Evolutionary conservation across 2,113 vertebrate species (phyloP).

Genomic region (Brachyhypopomus gauderio): DNA sequence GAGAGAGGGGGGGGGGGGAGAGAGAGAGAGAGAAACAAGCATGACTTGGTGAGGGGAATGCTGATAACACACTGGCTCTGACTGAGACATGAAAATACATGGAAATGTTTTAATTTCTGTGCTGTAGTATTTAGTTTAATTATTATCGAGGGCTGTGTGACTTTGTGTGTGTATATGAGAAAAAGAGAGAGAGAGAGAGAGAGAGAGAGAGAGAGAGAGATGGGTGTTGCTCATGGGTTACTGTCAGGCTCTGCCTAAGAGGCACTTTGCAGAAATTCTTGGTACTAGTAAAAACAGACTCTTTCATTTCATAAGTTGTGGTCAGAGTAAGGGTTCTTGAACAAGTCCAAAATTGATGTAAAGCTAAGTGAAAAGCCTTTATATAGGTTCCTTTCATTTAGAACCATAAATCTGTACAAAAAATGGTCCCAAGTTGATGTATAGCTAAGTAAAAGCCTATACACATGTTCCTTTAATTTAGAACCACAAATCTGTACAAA

Average conservation of each 20-base stretch:
- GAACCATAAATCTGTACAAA: not conserved
- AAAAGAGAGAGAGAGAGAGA: not conserved
- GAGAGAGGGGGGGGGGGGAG: not conserved
- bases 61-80: not conserved
- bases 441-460: not conserved
- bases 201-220: not conserved
- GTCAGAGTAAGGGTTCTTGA: constrained; percentile 1
- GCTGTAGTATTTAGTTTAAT: not conserved
- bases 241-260: constrained; percentile 14
- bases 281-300: constrained; percentile 37
- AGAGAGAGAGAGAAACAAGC: not conserved
- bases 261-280: not conserved
- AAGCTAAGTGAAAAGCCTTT: not conserved
- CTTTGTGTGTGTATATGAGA: not conserved
- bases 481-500: not conserved
- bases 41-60: not conserved
- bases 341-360: constrained; percentile 3
- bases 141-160: not conserved
- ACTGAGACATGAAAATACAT: constrained; percentile 3
- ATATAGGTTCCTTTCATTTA: constrained; percentile 32
- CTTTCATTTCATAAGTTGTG: constrained; percentile 25
- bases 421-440: not conserved
- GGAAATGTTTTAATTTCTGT: not conserved
- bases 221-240: constrained; percentile 22
- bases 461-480: constrained; percentile 31